phyloP scores from a whole-genome alignment of 2,113 vertebrate species.

The Clupea harengus region DNA sequence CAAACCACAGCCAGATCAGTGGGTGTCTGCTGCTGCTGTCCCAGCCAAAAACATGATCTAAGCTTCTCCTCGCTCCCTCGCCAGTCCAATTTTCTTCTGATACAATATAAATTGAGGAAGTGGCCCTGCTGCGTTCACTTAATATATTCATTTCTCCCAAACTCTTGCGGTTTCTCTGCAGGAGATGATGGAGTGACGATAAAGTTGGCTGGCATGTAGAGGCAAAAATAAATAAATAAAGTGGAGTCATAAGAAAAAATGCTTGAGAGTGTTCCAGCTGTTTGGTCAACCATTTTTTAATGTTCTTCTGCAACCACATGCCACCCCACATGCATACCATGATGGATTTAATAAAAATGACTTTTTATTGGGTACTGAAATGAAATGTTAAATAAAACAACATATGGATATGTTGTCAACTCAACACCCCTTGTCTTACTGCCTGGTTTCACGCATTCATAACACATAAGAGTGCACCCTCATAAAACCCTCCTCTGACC shows the following conservation, averaged over 20 bases:
- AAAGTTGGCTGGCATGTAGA: not conserved
- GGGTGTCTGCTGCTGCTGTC: conserved; percentile 1
- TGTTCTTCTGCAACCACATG: not conserved
- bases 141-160: not conserved
- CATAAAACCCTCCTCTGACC: not conserved
- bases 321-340: conserved; percentile 3
- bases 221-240: not conserved
- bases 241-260: not conserved
- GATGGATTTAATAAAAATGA: not conserved
- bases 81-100: not conserved
- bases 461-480: not conserved
- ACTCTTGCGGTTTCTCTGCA: not conserved
- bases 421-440: not conserved
- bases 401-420: conserved; percentile 11
- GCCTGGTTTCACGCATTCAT: not conserved
- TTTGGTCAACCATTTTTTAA: not conserved
- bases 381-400: not conserved
- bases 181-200: conserved; percentile 8
- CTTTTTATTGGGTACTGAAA: conserved; percentile 14
- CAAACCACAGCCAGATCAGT: conserved; percentile 22
- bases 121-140: not conserved
- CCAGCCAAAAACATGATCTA: conserved; percentile 4
- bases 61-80: not conserved
- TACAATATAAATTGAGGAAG: not conserved
- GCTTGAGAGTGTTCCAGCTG: conserved; percentile 8